Conservation (phyloP, 2,797 vertebrate genomes). For the Acestrorhynchus altus region DNA sequence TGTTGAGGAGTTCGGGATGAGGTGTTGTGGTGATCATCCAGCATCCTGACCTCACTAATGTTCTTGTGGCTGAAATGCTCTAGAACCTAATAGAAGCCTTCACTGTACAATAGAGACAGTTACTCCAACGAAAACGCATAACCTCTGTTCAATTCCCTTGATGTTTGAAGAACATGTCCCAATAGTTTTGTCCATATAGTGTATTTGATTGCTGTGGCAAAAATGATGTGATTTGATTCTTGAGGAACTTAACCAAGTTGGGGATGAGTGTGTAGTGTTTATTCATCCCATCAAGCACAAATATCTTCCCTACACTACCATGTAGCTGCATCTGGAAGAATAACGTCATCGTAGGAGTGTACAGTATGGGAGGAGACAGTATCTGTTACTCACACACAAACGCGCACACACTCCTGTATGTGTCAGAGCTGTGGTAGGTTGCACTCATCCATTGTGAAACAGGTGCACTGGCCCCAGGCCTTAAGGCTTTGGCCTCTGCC, state of each 20-base stretch:
- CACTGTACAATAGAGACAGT: too few species aligned
- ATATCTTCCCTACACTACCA: background rate
- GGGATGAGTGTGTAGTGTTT: background rate
- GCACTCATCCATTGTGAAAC: constrained; percentile 53
- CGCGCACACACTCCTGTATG: constrained; percentile 26
- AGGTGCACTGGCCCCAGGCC: constrained; percentile 39
- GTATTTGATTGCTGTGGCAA: background rate
- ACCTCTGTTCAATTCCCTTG: too few species aligned
- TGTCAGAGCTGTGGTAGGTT: constrained; percentile 34
- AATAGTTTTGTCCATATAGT: too few species aligned
- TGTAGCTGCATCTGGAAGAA: constrained; percentile 20
- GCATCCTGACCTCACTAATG: too few species aligned
- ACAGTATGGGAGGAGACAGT: constrained; percentile 46
- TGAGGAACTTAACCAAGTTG: background rate
- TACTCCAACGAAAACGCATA: too few species aligned
- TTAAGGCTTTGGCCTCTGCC: constrained; percentile 31
- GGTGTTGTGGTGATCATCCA: too few species aligned
- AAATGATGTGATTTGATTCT: too few species aligned
- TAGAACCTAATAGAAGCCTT: too few species aligned
- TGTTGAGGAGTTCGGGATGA: too few species aligned
- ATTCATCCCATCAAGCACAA: constrained; percentile 11
- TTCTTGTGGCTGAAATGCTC: too few species aligned
- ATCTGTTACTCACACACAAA: constrained; percentile 33
- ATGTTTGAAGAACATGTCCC: too few species aligned
- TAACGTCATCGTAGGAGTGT: constrained; percentile 19